phyloP scores from a whole-genome alignment of 23 tunicate genomes.

The Ciona savignyi region DNA sequence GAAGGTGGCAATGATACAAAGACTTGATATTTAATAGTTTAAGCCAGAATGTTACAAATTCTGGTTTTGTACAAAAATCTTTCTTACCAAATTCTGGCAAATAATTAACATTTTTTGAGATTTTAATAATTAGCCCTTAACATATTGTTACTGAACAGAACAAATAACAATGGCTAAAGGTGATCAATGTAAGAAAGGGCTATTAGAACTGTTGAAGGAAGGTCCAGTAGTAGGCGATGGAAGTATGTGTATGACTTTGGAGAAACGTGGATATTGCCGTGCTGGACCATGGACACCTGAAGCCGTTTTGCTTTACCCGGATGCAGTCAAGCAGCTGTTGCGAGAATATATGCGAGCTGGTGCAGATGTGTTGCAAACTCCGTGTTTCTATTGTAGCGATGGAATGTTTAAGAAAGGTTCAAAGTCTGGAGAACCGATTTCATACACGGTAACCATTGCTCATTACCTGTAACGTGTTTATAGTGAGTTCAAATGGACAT shows the following conservation, averaged over 20 bases:
- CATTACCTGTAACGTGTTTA: no score
- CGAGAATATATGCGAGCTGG: neutral
- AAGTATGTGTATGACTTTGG: neutral
- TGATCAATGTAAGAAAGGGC: neutral
- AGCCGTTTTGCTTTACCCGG: neutral
- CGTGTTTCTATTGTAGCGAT: neutral
- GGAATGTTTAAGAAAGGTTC: conserved; percentile 9
- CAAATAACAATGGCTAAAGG: neutral
- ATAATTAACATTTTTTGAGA: no score
- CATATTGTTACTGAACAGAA: no score
- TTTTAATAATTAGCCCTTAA: no score
- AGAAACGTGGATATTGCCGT: neutral
- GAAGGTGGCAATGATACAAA: no score
- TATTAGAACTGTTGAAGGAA: conserved; percentile 8
- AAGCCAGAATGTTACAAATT: no score
- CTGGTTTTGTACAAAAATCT: no score
- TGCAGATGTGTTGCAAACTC: neutral
- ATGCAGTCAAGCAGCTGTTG: neutral
- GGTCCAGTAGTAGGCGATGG: neutral
- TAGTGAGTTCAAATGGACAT: no score
- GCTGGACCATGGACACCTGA: neutral
- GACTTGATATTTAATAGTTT: no score
- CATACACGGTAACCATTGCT: neutral
- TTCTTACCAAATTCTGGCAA: no score
- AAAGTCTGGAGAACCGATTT: neutral